Percentiles rank a stretch among this genome's conserved stretches.
phyloP scores from a whole-genome alignment of 2,113 vertebrate genomes.

The Leuciscus idus region DNA sequence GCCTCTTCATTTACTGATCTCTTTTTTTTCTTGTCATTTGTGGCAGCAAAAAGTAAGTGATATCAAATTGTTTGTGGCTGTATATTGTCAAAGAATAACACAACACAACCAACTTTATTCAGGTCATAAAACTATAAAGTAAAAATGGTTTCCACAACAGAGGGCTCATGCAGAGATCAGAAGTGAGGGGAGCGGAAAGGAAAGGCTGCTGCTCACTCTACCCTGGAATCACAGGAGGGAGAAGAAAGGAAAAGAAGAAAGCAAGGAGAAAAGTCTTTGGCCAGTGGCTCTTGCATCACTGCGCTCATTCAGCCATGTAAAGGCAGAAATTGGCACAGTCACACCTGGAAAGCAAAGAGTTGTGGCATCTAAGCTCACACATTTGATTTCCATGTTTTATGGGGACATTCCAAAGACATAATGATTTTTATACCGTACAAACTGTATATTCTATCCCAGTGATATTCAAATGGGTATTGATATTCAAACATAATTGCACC shows the following conservation, averaged over 20 bases:
- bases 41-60: not conserved
- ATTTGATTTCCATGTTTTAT: no score
- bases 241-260: constrained; percentile 2
- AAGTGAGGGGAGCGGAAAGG: constrained; percentile 13
- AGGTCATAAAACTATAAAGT: not conserved
- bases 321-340: constrained; percentile 18
- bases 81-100: not conserved
- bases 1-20: constrained; percentile 2
- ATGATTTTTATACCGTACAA: no score
- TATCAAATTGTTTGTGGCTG: not conserved
- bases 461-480: no score
- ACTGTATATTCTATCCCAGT: no score
- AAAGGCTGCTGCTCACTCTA: constrained; percentile 7
- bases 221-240: constrained; percentile 21
- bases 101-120: not conserved
- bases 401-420: no score
- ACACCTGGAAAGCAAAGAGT: constrained; percentile 13
- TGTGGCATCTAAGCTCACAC: not conserved
- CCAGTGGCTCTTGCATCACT: constrained; percentile 22
- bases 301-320: constrained; percentile 37
- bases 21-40: not conserved
- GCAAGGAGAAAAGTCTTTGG: constrained; percentile 17
- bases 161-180: constrained; percentile 32
- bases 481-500: no score
- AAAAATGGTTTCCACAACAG: constrained; percentile 24